A percentile compares a stretch with the other conserved stretches of the same genome.
These are phyloP conservation scores for Martes martes DNA, from an alignment of 2,113 vertebrate species.

Conservation along the genomic window DNA sequence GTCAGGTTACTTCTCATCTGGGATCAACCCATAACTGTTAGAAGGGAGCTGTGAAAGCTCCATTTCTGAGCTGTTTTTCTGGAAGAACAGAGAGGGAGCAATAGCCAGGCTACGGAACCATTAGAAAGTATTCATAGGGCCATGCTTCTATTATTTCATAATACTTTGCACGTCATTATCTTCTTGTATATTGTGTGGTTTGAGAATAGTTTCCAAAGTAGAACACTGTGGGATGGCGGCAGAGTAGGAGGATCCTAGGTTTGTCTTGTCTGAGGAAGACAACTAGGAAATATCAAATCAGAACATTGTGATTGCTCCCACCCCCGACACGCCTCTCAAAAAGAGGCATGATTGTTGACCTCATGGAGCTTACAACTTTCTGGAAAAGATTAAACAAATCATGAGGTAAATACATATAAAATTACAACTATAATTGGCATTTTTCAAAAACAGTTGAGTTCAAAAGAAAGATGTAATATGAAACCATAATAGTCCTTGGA, in stretches of 20 bases:
- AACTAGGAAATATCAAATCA: not conserved
- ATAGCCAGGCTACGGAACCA: not conserved
- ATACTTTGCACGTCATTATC: not conserved
- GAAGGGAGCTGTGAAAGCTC: not conserved
- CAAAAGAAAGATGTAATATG: not conserved
- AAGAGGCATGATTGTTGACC: not conserved
- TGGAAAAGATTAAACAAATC: not conserved
- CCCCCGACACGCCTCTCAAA: accelerated
- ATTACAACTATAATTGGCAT: not conserved
- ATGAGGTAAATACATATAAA: not conserved
- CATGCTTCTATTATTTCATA: not conserved
- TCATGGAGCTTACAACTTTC: not conserved
- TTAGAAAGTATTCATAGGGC: not conserved
- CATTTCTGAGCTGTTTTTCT: not conserved
- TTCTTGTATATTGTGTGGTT: not conserved
- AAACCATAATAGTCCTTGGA: not conserved
- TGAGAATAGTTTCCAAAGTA: not conserved
- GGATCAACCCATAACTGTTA: not conserved
- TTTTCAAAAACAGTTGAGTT: not conserved
- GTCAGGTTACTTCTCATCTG: not conserved
- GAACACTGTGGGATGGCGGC: not conserved
- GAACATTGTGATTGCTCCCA: not conserved
- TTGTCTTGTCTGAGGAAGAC: not conserved
- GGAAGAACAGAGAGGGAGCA: not conserved
- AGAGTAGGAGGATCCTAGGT: not conserved